Evolutionary conservation across 2,888 invertebrate species (phyloP), one percentile per base, ranked within the genome.

Genomic region (Ectemnius cavifrons): DNA sequence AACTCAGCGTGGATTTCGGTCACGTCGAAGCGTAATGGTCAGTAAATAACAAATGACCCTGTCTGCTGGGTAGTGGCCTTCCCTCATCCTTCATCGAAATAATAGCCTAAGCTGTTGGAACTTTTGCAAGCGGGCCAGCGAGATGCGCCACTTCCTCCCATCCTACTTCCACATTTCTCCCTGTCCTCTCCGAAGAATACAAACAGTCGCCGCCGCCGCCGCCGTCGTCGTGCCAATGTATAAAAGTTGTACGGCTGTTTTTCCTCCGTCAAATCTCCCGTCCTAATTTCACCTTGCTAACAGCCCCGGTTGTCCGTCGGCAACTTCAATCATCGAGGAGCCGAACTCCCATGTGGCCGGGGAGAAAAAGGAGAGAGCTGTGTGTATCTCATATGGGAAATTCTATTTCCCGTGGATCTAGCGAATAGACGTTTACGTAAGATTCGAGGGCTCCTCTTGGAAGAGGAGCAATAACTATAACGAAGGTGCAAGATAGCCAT

Each of bases 11-110:
- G 64, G 61, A 86, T 86, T 86, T 83, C 82, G 80, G 83, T 85
- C 87, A 85, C 86, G 87, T 86, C 79, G 73, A 69, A 79, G 75
- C 74, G 84, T 87, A 85, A 88, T 83, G 85, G 82, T 71, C 82
- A 77, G 83, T 85, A 85, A 87, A 85, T 86, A 87, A 88, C 84
- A 81, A 87, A 88, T 83, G 86, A 83, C 75, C 70, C 60, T 66
- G 77, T 77, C 78, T 73, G 75, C 69, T 63, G 69, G 66, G 72
- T 27, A 78, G 71, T 67, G 64, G 59, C 68, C 69, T 66, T 70
- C 37, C 77, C 67, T 81, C 83, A 83, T 85, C 73, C 74, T 69
- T 85, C 84, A 85, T 84, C 79, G 81, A 61, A 69, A 71, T 79
- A 81, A 81, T 75, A 77, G 81, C 66, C 63, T 58, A 60, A 77